Evolutionary conservation across 2,888 invertebrate species (phyloP), one percentile per base, ranked within the genome.

Genomic region (Glyphotaelius pellucidus): DNA sequence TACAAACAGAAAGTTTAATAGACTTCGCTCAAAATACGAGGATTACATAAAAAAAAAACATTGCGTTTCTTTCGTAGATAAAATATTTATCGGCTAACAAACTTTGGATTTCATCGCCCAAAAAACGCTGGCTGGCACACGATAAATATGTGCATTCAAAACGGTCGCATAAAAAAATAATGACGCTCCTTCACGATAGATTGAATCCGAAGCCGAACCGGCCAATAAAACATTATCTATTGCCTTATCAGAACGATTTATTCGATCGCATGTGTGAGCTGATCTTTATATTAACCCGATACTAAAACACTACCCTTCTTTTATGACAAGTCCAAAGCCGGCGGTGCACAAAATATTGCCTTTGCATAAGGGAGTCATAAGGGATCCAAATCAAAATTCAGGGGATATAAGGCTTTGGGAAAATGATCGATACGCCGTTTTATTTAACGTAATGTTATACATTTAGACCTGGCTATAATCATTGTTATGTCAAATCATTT

Each of bases 81-180:
- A 32, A 81, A 32, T 31, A 7, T 81, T 81, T 81, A 32, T 81
- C 32, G 19, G 19, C 81, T 5, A 15, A 81, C 31, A 32, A 81
- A 81, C 31, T 32, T 81, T 32, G 81, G 31, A 32, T 32, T 81
- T 32, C 30, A 15, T 81, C 30, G 81, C 32, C 19, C 81, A 81
- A 85, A 85, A 84, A 32, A 32, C 35, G 38, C 85, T 25, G 85
- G 32, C 85, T 85, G n/a, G 19, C 38, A 38, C 35, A 85, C 35
- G 81, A 81, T 32, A n/a, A 84, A 35, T 38, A 35, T 38, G n/a
- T 38, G 38, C 32, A 47, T 30, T 42, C 90, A 81, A 90, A 81
- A 80, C 86, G 92, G 38, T n/a, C n/a, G 67, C 91, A 90, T 90
- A 89, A 91, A 91, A 91, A 89, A 88, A 89, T 92, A 92, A 92